These are phyloP conservation scores for Acholoe squamosa DNA, from an alignment of 2,888 invertebrate genomes.

Conservation along the genomic window DNA sequence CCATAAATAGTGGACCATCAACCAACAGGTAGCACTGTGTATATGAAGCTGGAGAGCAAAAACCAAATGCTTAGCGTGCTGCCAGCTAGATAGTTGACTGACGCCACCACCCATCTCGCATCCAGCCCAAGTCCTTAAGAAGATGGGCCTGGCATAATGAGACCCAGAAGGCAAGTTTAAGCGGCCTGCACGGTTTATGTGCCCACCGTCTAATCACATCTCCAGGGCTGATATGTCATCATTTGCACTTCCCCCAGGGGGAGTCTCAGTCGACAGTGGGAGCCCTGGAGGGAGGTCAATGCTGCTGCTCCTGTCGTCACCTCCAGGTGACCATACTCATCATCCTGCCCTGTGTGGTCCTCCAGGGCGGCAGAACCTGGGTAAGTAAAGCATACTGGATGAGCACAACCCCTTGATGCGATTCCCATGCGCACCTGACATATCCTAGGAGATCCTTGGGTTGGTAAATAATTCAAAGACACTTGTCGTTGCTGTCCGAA, in stretches of 20 bases:
- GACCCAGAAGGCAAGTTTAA: conserved; percentile 46
- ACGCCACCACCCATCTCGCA: not conserved
- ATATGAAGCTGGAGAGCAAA: no score
- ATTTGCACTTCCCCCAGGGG: conserved; percentile 28
- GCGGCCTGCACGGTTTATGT: conserved; percentile 36
- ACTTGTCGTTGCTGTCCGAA: no score
- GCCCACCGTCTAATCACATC: conserved; percentile 32
- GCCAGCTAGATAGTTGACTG: not conserved
- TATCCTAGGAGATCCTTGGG: no score
- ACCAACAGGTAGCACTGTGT: no score
- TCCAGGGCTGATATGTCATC: conserved; percentile 56
- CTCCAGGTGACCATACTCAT: not conserved
- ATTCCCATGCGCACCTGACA: no score
- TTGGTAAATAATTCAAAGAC: no score
- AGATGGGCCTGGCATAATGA: not conserved
- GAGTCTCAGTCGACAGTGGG: not conserved
- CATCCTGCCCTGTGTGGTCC: not conserved
- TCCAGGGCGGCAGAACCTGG: not conserved
- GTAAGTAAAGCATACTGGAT: conserved; percentile 28
- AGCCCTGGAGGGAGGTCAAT: conserved; percentile 22
- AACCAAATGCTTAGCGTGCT: no score
- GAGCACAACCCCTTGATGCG: not conserved
- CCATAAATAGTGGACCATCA: no score
- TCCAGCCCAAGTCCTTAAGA: not conserved
- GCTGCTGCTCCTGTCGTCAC: conserved; percentile 45